Conservation (phyloP, 2,113 vertebrate species). For the Zapus hudsonius region DNA sequence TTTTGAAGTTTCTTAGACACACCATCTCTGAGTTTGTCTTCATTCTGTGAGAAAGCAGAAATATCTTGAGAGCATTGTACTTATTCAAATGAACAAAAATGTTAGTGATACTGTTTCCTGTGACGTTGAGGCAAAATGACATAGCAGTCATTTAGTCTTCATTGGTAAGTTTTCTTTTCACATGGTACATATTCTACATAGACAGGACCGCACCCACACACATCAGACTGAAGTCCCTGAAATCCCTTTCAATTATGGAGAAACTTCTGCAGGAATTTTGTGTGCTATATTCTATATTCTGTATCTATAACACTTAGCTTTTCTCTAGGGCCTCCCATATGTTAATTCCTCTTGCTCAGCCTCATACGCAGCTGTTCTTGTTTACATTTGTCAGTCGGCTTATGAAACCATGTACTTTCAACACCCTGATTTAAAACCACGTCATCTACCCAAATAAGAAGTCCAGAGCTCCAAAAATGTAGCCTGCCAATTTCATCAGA, state of each 20-base stretch:
- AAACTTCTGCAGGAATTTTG: conserved; percentile 26
- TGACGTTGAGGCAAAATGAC: too few species aligned
- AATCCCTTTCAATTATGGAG: conserved; percentile 11
- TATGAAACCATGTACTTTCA: conserved; percentile 31
- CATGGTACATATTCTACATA: neutral
- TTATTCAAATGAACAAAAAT: conserved; percentile 53
- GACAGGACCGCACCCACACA: neutral
- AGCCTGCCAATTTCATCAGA: conserved; percentile 26
- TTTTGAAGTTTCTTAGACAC: conserved; percentile 89
- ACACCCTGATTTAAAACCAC: conserved; percentile 47
- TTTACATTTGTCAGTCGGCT: conserved; percentile 44
- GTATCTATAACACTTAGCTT: conserved; percentile 8
- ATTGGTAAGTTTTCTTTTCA: neutral
- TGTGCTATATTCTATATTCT: conserved; percentile 44
- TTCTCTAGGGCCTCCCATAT: conserved; percentile 9
- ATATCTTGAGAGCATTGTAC: conserved; percentile 57
- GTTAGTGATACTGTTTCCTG: neutral
- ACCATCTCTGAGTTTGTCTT: conserved; percentile 89
- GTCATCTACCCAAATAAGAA: conserved; percentile 37
- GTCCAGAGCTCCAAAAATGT: conserved; percentile 31
- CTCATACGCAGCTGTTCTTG: conserved; percentile 21
- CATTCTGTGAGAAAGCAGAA: conserved; percentile 84
- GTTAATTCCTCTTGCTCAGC: conserved; percentile 28
- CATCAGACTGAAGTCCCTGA: neutral
- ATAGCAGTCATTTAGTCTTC: neutral